phyloP scores from a whole-genome alignment of 2,888 invertebrate genomes.

The Omphaloscelis lunosa region DNA sequence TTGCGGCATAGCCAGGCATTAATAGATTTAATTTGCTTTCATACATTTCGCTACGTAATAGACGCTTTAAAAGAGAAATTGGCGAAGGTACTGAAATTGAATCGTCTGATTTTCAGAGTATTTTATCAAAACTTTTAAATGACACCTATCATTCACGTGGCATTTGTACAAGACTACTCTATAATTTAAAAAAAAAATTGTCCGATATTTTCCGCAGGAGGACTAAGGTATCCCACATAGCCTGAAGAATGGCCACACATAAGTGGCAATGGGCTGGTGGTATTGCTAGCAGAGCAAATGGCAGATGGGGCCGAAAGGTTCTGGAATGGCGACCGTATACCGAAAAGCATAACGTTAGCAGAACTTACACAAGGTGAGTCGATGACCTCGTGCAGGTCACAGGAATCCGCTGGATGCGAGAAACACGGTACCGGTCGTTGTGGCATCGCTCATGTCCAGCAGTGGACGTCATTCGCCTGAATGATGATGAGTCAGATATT shows the following conservation, averaged over 20 bases:
- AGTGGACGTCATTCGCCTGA: background rate
- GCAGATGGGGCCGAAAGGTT: background rate
- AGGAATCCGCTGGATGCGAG: too few relatives aligned
- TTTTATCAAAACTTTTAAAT: constrained; percentile 16
- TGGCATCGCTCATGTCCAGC: background rate
- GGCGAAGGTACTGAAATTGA: background rate
- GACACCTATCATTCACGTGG: background rate
- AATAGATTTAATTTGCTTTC: constrained; percentile 51
- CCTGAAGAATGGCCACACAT: background rate
- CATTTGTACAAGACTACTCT: background rate
- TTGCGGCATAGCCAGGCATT: constrained; percentile 23
- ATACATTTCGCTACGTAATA: constrained; percentile 34
- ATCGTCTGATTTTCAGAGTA: background rate
- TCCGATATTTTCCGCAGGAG: background rate
- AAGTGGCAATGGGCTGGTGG: background rate
- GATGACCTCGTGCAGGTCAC: too few relatives aligned
- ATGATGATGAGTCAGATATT: background rate
- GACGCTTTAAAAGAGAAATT: constrained; percentile 29
- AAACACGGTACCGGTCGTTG: too few relatives aligned
- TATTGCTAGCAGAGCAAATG: background rate
- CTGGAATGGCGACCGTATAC: too few relatives aligned
- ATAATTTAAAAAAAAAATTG: background rate
- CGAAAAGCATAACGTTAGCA: too few relatives aligned
- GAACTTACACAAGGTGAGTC: too few relatives aligned
- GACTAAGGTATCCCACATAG: background rate